These are phyloP conservation scores for Phragmatobia fuliginosa DNA, from an alignment of 2,888 invertebrate species.

Conservation along the genomic window DNA sequence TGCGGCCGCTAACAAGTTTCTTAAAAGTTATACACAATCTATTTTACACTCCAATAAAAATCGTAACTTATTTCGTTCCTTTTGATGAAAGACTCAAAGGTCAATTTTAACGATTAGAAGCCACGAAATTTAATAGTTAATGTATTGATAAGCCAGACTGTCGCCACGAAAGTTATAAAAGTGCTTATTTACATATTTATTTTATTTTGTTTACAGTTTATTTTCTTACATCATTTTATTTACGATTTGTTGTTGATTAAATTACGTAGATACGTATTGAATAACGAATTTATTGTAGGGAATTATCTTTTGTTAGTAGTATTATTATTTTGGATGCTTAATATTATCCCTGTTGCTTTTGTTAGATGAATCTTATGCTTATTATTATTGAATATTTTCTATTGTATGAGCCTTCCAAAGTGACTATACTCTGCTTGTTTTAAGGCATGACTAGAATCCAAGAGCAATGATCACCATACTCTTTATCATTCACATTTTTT, in stretches of 20 bases:
- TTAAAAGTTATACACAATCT: background rate
- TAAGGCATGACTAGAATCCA: too few relatives aligned
- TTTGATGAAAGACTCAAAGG: background rate
- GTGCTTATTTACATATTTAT: background rate
- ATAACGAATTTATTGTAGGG: too few relatives aligned
- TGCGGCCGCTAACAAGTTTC: background rate
- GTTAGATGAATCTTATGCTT: too few relatives aligned
- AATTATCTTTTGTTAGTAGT: background rate
- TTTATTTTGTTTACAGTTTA: background rate
- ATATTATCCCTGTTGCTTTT: too few relatives aligned
- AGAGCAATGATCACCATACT: too few relatives aligned
- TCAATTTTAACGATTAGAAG: background rate
- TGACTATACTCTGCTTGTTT: too few relatives aligned
- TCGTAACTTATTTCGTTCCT: background rate
- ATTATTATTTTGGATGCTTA: too few relatives aligned
- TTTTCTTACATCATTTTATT: background rate
- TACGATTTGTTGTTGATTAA: background rate
- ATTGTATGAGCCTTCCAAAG: too few relatives aligned
- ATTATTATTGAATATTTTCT: too few relatives aligned
- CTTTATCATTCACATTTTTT: too few relatives aligned
- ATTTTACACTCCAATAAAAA: background rate
- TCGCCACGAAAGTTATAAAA: background rate
- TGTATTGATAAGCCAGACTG: background rate
- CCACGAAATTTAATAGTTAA: background rate
- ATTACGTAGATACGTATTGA: background rate